phyloP scores from a whole-genome alignment of 2,888 invertebrate genomes.

The Apeira syringaria region DNA sequence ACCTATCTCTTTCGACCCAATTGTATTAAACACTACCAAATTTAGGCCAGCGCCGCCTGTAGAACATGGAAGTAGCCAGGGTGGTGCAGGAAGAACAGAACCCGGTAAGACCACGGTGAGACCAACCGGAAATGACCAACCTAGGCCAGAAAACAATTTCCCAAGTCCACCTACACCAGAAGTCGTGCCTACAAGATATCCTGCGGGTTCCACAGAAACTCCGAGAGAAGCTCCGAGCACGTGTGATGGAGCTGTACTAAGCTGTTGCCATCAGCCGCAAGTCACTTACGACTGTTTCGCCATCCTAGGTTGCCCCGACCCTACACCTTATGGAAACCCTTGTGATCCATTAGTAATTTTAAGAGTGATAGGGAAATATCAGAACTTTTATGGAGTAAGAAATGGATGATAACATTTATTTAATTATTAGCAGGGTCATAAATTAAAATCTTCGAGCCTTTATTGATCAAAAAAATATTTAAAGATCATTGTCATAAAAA shows the following conservation, averaged over 20 bases:
- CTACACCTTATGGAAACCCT: conserved; percentile 56
- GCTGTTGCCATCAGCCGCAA: conserved; percentile 58
- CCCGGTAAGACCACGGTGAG: conserved; percentile 13
- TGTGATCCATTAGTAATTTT: conserved; percentile 53
- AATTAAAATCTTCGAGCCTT: not conserved
- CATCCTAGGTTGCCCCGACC: conserved; percentile 68
- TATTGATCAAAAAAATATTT: not conserved
- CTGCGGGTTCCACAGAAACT: conserved; percentile 14
- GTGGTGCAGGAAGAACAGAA: conserved; percentile 23
- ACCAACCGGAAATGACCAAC: conserved; percentile 1
- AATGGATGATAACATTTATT: conserved; percentile 32
- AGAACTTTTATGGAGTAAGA: conserved; percentile 51
- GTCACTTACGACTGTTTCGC: conserved; percentile 59
- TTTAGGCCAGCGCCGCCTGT: conserved; percentile 51
- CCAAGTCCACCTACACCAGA: not conserved
- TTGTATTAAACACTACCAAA: conserved; percentile 39
- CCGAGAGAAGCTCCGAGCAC: conserved; percentile 36
- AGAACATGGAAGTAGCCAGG: conserved; percentile 55
- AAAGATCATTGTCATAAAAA: too few species aligned
- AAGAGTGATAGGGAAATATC: conserved; percentile 53
- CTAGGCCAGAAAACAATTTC: not conserved
- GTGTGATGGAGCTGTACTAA: conserved; percentile 62
- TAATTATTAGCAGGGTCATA: not conserved
- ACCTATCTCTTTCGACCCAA: conserved; percentile 58
- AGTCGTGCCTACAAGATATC: conserved; percentile 8